Evolutionary conservation across 2,888 invertebrate genomes (phyloP), one percentile per base, ranked within the genome.

Genomic region (Drosophila buzzatii): DNA sequence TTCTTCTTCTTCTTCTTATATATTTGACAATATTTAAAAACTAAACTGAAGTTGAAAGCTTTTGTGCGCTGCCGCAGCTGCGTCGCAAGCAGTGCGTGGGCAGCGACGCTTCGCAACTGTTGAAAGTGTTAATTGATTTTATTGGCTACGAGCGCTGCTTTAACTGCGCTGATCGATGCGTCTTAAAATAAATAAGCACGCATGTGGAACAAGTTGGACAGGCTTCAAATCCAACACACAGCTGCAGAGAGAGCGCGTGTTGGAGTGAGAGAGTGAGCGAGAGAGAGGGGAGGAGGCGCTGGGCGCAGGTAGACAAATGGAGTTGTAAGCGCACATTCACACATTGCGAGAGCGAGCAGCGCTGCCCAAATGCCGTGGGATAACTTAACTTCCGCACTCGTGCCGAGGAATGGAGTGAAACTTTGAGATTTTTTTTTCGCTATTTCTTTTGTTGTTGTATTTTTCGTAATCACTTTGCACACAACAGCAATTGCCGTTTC

Each of bases 121-220:
- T 70, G 81, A 86, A 90, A 88, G 86, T 86, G 86, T 90, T 88
- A 86, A 86, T 90, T 90, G 88, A 81, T 85, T 81, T 80, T 72
- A 82, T 79, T 87, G 76, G 72, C 77, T 76, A 64, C 56, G 53
- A 66, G 75, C 53, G 63, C 49, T 65, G 55, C 58, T 62, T 67
- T 64, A 56, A 52, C 61, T 61, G 73, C 6, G 73, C 9, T 53
- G 76, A 76, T 75, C 68, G 61, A 51, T 63, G 59, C 47, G 39
- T 58, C 71, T 69, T 70, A 70, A 64, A 62, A 47, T 57, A 49
- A 58, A 23, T 20, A n/a, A 47, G 23, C 31, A 56, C 56, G 39
- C 27, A 72, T 53, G 49, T 61, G 67, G 68, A 79, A 79, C 77
- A 65, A 23, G 79, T 79, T 79, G 59, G 23, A 57, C 75, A 49